A percentile compares a stretch with the other conserved stretches of the same genome.
Evolutionary conservation across 2,113 vertebrate genomes (phyloP).

Genomic region (Paralichthys olivaceus): DNA sequence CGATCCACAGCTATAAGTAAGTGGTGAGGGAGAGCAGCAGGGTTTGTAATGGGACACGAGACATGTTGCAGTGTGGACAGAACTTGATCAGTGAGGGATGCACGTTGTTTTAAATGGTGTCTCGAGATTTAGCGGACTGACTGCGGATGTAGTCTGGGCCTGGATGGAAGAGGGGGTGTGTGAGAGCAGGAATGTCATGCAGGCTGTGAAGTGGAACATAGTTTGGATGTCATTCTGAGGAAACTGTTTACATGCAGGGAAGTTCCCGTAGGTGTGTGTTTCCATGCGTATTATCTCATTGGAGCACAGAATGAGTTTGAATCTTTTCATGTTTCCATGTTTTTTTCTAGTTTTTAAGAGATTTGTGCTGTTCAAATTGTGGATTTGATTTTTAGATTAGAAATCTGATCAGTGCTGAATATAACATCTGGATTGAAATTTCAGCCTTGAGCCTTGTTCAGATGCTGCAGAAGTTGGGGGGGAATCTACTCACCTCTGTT

Average conservation of each 20-base stretch:
- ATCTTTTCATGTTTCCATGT: conserved; percentile 15
- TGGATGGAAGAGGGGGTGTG: conserved; percentile 1
- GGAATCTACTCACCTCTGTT: too few species aligned
- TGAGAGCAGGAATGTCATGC: conserved; percentile 19
- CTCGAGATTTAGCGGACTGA: not conserved
- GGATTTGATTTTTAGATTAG: not conserved
- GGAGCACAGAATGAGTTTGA: not conserved
- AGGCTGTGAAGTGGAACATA: conserved; percentile 51
- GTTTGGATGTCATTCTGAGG: conserved; percentile 40
- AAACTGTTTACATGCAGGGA: conserved; percentile 47
- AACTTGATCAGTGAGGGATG: too few species aligned
- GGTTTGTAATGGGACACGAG: too few species aligned
- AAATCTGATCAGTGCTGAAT: not conserved
- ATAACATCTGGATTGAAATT: not conserved
- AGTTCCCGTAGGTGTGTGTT: conserved; percentile 58
- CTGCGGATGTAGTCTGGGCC: not conserved
- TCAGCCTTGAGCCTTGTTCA: not conserved
- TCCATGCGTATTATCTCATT: conserved; percentile 32
- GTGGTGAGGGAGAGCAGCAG: too few species aligned
- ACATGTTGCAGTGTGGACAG: too few species aligned
- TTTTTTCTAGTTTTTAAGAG: not conserved
- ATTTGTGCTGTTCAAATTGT: too few species aligned
- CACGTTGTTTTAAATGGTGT: not conserved
- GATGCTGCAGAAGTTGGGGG: not conserved
- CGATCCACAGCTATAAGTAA: too few species aligned